These are phyloP conservation scores for Aspiorhynchus laticeps DNA, from an alignment of 2,113 vertebrate species.

Conservation along the genomic window DNA sequence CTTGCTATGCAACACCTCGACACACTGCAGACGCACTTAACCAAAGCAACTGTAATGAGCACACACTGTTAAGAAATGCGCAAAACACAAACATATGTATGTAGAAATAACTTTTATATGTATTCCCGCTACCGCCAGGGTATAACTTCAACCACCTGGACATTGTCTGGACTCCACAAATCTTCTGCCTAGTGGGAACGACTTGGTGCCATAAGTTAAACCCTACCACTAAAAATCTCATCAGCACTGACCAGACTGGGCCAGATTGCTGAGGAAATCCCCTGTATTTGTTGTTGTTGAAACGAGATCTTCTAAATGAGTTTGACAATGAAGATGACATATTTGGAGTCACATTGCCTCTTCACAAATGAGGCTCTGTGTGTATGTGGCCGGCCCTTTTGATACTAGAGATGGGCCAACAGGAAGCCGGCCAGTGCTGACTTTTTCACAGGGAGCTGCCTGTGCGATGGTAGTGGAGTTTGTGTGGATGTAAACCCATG, in stretches of 20 bases:
- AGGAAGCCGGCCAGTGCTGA: background rate
- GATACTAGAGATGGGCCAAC: background rate
- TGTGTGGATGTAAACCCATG: background rate
- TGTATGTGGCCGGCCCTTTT: background rate
- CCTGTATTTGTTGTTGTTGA: slow-evolving; percentile 54
- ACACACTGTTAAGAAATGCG: background rate
- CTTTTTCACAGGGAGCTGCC: background rate
- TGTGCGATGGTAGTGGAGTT: background rate
- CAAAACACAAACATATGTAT: background rate
- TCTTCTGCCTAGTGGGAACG: background rate
- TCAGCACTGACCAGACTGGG: background rate
- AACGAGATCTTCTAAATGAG: slow-evolving; percentile 69
- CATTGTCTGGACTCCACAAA: background rate
- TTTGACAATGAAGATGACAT: slow-evolving; percentile 76
- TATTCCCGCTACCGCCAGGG: slow-evolving; percentile 5
- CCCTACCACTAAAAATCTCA: background rate
- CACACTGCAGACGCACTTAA: background rate
- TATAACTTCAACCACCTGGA: slow-evolving; percentile 30
- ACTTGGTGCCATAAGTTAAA: slow-evolving; percentile 21
- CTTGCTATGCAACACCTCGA: slow-evolving; percentile 5
- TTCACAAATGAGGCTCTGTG: slow-evolving; percentile 29
- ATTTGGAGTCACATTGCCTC: slow-evolving; percentile 66
- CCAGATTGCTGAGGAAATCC: slow-evolving; percentile 27
- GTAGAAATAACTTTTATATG: slow-evolving; percentile 1
- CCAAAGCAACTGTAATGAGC: background rate